These are phyloP conservation scores for Cettia cetti DNA, from an alignment of 2,113 vertebrate species.

Conservation along the genomic window DNA sequence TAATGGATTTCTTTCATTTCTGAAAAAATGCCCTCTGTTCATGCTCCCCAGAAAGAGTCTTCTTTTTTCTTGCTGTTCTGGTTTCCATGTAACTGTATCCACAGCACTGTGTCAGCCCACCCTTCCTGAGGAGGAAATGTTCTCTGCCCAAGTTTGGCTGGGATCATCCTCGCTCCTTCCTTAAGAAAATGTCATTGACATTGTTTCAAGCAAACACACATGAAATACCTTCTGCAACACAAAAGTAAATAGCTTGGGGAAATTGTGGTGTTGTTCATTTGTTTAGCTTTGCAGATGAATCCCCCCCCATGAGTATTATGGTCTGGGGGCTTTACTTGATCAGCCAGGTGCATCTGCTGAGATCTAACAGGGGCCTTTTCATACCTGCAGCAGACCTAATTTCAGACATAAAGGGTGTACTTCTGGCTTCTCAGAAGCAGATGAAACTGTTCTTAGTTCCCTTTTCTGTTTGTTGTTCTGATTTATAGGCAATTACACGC, in stretches of 20 bases:
- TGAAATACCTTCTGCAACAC: neutral
- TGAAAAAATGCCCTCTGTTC: neutral
- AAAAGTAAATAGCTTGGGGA: neutral
- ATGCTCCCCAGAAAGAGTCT: neutral
- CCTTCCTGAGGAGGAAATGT: neutral
- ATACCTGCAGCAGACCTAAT: neutral
- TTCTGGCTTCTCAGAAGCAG: neutral
- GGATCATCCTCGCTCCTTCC: neutral
- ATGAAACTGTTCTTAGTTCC: neutral
- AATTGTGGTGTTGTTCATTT: neutral
- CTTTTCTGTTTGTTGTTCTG: neutral
- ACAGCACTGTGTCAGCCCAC: neutral
- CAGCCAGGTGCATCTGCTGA: neutral
- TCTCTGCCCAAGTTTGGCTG: neutral
- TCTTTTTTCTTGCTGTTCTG: neutral
- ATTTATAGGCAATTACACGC: conserved; percentile 84
- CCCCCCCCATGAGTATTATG: no score
- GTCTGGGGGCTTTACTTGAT: neutral
- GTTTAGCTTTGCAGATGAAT: neutral
- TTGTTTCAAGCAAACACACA: neutral
- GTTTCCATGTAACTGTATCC: neutral
- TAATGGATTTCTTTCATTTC: neutral
- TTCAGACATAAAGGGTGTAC: neutral
- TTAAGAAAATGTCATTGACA: neutral
- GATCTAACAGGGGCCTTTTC: neutral